Evolutionary conservation across 2,888 invertebrate genomes (phyloP), one percentile per base, ranked within the genome.

Genomic region (Pherbina coryleti): DNA sequence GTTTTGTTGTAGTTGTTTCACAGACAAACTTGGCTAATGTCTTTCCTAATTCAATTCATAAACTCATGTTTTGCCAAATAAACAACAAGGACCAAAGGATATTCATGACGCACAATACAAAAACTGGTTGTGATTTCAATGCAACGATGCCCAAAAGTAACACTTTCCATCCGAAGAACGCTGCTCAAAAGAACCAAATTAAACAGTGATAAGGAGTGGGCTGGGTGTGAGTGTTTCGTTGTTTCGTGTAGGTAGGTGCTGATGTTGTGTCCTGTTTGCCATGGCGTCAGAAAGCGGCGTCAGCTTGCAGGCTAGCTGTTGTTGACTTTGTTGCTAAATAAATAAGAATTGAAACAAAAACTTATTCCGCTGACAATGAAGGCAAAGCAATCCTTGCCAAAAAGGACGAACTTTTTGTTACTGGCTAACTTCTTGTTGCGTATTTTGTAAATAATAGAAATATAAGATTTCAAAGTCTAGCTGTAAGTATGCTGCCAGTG

Each of bases 1-100:
- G 31, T 70, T 22, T 22, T 51, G 70, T 53, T 70, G 70, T 70
- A 49, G 17, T 44, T 69, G 53, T 22, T 60, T 25, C 57, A 25
- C 57, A 7, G 19, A 70, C 70, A 17, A 53, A 57, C 44, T 73
- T 73, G 37, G 22, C 62, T 73, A 44, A 60, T 62, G 62, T 28
- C 37, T 57, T 11, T 60, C 37, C 37, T 57, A 73, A 73, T 73
- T 73, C 62, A 49, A 73, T 73, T 73, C 73, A 60, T 62, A 73
- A 73, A 49, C 49, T 25, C 44, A 25, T 73, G 62, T 73, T 62
- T 22, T 49, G 5, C 51, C 14, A 72, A 57, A 57, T 37, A 28
- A 55, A 57, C 34, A 37, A 57, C 57, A 72, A 19, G 34, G 57
- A 19, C 28, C n/a, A 19, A 73, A 57, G 37, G 57, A 53, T 34